Percentiles rank a stretch among this genome's conserved stretches.
phyloP scores from a whole-genome alignment of 2,113 vertebrate species.

The Dryoscopus gambensis region DNA sequence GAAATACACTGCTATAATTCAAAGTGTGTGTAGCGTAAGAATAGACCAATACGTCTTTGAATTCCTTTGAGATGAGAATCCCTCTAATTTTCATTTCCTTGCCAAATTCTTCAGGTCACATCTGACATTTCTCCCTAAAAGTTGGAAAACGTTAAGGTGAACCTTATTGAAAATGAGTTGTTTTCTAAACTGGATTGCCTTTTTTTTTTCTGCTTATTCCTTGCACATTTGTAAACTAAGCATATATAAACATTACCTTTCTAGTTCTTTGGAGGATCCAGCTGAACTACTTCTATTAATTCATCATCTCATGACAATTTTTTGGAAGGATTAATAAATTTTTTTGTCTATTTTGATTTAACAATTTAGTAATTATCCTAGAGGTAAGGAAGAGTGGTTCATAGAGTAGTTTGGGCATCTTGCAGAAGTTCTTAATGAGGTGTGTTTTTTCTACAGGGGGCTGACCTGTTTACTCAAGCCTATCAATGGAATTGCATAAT shows the following conservation, averaged over 20 bases:
- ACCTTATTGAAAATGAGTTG: background rate
- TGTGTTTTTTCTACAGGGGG: rapidly evolving
- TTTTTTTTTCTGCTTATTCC: background rate
- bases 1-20: background rate
- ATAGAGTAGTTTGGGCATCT: background rate
- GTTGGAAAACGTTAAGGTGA: background rate
- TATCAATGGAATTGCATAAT: background rate
- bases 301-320: background rate
- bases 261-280: background rate
- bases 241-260: background rate
- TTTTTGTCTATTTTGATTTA: background rate
- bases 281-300: background rate
- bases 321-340: background rate
- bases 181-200: background rate
- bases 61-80: background rate
- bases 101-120: background rate
- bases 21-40: background rate
- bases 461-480: background rate
- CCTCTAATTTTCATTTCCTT: background rate
- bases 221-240: background rate
- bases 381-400: background rate
- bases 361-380: background rate
- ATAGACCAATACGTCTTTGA: background rate
- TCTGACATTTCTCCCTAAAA: background rate
- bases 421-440: background rate